phyloP scores from a whole-genome alignment of 2,797 vertebrate species.

The Protonibea diacanthus region DNA sequence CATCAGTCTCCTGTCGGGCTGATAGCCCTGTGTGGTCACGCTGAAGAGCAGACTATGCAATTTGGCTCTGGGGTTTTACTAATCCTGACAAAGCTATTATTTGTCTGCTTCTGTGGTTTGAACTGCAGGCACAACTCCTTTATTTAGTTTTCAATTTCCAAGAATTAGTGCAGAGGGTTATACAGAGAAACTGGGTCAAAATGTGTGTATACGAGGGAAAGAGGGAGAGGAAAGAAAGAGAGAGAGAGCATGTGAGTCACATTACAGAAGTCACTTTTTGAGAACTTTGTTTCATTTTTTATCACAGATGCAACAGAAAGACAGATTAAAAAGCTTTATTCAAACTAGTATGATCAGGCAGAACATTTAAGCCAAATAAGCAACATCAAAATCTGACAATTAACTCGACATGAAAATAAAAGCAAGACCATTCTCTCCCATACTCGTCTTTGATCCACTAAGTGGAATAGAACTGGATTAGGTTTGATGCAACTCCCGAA shows the following conservation, averaged over 20 bases:
- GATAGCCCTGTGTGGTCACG: slow-evolving; percentile 57
- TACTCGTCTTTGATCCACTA: slow-evolving; percentile 66
- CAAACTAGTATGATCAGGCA: slow-evolving; percentile 84
- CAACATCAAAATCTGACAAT: slow-evolving; percentile 78
- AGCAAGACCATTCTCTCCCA: slow-evolving; percentile 77
- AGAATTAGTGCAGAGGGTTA: slow-evolving; percentile 73
- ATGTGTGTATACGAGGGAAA: slow-evolving; percentile 54
- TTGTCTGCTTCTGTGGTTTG: slow-evolving; percentile 67
- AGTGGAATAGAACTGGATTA: slow-evolving; percentile 60
- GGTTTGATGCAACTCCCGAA: slow-evolving; percentile 60
- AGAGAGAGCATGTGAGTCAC: slow-evolving; percentile 31
- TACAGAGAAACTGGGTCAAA: slow-evolving; percentile 78
- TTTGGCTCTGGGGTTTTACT: slow-evolving; percentile 55
- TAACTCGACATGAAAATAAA: slow-evolving; percentile 74
- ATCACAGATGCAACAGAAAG: slow-evolving; percentile 53
- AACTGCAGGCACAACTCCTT: slow-evolving; percentile 68
- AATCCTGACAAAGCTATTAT: slow-evolving; percentile 75
- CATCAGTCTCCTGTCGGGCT: slow-evolving; percentile 31
- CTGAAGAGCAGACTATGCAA: slow-evolving; percentile 50
- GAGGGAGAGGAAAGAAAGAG: slow-evolving; percentile 18
- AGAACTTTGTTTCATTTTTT: slow-evolving; percentile 54
- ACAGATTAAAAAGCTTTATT: slow-evolving; percentile 86
- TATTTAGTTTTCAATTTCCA: slow-evolving; percentile 78
- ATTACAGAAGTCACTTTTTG: slow-evolving; percentile 51
- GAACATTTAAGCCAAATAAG: slow-evolving; percentile 82